phyloP scores from a whole-genome alignment of 1,140 invertebrate genomes.

The Drosophila sucinea region DNA sequence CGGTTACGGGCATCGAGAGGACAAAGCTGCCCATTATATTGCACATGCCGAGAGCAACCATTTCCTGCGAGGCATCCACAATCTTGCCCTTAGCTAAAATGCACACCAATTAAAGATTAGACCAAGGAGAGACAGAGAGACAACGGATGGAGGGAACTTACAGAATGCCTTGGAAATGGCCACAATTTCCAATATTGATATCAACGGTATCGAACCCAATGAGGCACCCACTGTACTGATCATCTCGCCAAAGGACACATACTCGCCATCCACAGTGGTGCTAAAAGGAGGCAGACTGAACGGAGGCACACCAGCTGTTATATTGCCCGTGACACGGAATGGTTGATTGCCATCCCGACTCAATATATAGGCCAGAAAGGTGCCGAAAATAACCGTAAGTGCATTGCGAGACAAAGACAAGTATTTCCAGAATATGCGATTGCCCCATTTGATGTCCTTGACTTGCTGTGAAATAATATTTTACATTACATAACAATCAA shows the following conservation, averaged over 20 bases:
- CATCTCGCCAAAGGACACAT: slow-evolving; percentile 86
- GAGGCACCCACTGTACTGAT: slow-evolving; percentile 86
- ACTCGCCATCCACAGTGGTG: slow-evolving; percentile 83
- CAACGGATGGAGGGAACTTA: slow-evolving; percentile 77
- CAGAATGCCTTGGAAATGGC: slow-evolving; percentile 94
- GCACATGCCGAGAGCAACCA: slow-evolving; percentile 91
- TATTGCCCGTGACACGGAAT: slow-evolving; percentile 87
- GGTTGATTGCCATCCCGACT: slow-evolving; percentile 85
- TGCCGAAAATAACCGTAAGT: slow-evolving; percentile 89
- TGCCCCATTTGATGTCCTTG: slow-evolving; percentile 83
- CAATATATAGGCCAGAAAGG: slow-evolving; percentile 87
- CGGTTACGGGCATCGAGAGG: slow-evolving; percentile 93
- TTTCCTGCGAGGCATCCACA: slow-evolving; percentile 93
- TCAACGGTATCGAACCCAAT: slow-evolving; percentile 88
- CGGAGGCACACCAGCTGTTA: slow-evolving; percentile 86
- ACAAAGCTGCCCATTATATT: slow-evolving; percentile 95
- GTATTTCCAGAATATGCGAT: slow-evolving; percentile 89
- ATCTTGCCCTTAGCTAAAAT: slow-evolving; percentile 89
- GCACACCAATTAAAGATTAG: not conserved
- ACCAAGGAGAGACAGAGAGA: not conserved
- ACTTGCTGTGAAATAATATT: slow-evolving; percentile 86
- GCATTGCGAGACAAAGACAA: slow-evolving; percentile 92
- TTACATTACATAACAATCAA: slow-evolving; percentile 49
- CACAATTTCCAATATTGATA: slow-evolving; percentile 91
- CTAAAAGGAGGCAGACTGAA: slow-evolving; percentile 87